Evolutionary conservation across 2,888 invertebrate species (phyloP).

Genomic region (Pristionchus exspectatus): DNA sequence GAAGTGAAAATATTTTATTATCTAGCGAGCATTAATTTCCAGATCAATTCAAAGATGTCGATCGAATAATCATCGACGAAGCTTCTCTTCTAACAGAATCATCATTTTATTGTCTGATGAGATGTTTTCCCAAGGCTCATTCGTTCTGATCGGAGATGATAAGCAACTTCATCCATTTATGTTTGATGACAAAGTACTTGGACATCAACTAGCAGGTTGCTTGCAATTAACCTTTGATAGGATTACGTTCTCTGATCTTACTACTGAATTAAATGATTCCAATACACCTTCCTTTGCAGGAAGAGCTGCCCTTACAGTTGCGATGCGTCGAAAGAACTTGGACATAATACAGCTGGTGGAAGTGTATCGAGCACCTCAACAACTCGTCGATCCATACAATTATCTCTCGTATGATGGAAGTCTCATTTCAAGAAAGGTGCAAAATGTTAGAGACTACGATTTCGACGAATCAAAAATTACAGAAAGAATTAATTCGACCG

Average conservation of each 20-base stretch:
- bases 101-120: background rate
- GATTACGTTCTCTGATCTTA: background rate
- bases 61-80: constrained; percentile 36
- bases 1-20: no score
- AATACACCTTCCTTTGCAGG: background rate
- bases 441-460: background rate
- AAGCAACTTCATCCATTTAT: constrained; percentile 45
- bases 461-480: background rate
- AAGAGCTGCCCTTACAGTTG: background rate
- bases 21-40: background rate
- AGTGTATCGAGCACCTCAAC: constrained; percentile 18
- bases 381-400: constrained; percentile 35
- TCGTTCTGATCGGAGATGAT: constrained; percentile 41
- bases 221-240: background rate
- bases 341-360: background rate
- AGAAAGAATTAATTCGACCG: background rate
- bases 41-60: constrained; percentile 17
- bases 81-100: constrained; percentile 46
- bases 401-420: constrained; percentile 24
- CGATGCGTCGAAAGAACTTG: background rate
- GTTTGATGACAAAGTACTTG: background rate
- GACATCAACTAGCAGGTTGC: constrained; percentile 1
- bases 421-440: constrained; percentile 10
- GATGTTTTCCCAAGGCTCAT: constrained; percentile 39
- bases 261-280: background rate